phyloP scores from a whole-genome alignment of 1,140 invertebrate genomes.

The Oryzaephilus surinamensis region DNA sequence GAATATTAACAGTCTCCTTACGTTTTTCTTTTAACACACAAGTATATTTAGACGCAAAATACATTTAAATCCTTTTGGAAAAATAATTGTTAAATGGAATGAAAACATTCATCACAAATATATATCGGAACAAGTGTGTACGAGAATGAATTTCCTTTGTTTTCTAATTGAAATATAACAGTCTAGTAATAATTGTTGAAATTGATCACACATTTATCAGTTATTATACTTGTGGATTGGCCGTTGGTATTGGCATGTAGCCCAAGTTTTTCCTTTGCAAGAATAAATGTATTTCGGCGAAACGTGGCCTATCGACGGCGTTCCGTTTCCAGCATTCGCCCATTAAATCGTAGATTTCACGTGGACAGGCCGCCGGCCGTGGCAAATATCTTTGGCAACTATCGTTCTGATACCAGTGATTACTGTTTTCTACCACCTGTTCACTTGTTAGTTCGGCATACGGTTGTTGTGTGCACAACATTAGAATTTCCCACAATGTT shows the following conservation, averaged over 20 bases:
- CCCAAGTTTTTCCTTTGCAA: constrained; percentile 75
- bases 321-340: constrained; percentile 79
- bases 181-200: too few relatives aligned
- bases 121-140: too few relatives aligned
- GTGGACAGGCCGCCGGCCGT: constrained; percentile 68
- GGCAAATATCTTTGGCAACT: constrained; percentile 52
- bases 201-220: too few relatives aligned
- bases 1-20: background rate
- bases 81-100: background rate
- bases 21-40: background rate
- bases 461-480: constrained; percentile 57
- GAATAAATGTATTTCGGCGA: constrained; percentile 79
- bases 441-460: constrained; percentile 63
- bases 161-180: too few relatives aligned
- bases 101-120: too few relatives aligned
- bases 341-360: constrained; percentile 84
- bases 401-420: constrained; percentile 49
- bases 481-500: constrained; percentile 70
- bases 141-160: too few relatives aligned
- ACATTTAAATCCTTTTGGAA: background rate
- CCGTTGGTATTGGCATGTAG: constrained; percentile 49
- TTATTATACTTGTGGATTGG: too few relatives aligned
- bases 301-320: constrained; percentile 67
- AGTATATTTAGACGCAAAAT: too few relatives aligned
- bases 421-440: constrained; percentile 65